Conservation (phyloP, 2,888 invertebrate species). For the Hypercompe scribonia region DNA sequence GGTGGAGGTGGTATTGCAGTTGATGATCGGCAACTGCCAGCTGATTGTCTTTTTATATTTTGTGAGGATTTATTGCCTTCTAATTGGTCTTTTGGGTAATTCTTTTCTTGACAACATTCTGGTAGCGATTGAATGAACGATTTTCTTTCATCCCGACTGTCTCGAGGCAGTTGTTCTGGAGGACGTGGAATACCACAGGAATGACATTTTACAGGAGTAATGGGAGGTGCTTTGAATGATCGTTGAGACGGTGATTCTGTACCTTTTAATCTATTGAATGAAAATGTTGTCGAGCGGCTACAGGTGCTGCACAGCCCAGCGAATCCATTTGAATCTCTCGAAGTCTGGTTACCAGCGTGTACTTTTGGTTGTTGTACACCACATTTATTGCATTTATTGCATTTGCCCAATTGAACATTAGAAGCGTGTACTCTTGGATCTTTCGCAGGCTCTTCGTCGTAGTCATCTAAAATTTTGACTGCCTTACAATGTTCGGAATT, state of each 20-base stretch:
- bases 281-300: background rate
- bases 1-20: background rate
- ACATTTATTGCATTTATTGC: conserved; percentile 14
- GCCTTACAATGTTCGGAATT: background rate
- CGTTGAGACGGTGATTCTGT: background rate
- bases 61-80: background rate
- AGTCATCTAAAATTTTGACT: background rate
- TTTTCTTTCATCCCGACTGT: background rate
- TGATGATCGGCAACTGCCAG: background rate
- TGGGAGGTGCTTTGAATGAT: background rate
- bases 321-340: background rate
- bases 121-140: background rate
- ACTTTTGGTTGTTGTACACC: background rate
- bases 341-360: conserved; percentile 4
- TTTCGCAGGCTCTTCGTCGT: background rate
- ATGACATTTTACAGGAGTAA: background rate
- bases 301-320: background rate
- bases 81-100: background rate
- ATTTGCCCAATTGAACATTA: background rate
- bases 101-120: background rate
- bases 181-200: background rate
- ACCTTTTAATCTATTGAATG: background rate
- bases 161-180: background rate
- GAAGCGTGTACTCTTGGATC: background rate
- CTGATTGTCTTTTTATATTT: background rate